Conservation (phyloP, 2,797 vertebrate species). For the Spinus pinus region DNA sequence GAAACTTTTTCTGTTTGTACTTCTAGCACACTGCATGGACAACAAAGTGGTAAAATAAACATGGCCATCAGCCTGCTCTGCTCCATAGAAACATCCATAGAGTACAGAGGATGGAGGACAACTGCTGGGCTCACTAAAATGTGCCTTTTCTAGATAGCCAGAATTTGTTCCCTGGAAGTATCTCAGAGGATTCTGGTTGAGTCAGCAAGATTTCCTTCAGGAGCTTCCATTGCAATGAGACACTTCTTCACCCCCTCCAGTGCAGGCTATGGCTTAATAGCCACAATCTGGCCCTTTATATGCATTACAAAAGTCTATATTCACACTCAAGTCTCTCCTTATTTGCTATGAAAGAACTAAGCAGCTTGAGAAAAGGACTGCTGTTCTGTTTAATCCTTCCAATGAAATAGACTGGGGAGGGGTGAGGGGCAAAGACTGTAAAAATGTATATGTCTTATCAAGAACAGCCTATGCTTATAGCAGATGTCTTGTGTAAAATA, state of each 20-base stretch:
- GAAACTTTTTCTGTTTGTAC: not conserved
- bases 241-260: slow-evolving; percentile 65
- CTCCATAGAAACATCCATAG: not conserved
- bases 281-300: slow-evolving; percentile 72
- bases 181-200: slow-evolving; percentile 45
- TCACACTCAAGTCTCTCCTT: slow-evolving; percentile 68
- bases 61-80: not conserved
- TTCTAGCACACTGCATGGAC: not conserved
- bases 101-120: not conserved
- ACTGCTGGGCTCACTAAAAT: not conserved
- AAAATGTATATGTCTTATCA: slow-evolving; percentile 37
- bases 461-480: not conserved
- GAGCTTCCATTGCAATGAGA: slow-evolving; percentile 53
- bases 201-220: slow-evolving; percentile 67
- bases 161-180: slow-evolving; percentile 17
- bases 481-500: not conserved
- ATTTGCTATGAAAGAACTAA: slow-evolving; percentile 68
- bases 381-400: slow-evolving; percentile 66
- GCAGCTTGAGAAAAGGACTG: slow-evolving; percentile 68
- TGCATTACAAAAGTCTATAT: slow-evolving; percentile 71
- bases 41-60: not conserved
- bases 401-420: slow-evolving; percentile 21
- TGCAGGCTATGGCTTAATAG: slow-evolving; percentile 68
- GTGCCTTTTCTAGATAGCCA: not conserved
- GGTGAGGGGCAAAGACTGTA: slow-evolving; percentile 16